phyloP scores from a whole-genome alignment of 2,797 vertebrate genomes.

The Rhadinocentrus ornatus region DNA sequence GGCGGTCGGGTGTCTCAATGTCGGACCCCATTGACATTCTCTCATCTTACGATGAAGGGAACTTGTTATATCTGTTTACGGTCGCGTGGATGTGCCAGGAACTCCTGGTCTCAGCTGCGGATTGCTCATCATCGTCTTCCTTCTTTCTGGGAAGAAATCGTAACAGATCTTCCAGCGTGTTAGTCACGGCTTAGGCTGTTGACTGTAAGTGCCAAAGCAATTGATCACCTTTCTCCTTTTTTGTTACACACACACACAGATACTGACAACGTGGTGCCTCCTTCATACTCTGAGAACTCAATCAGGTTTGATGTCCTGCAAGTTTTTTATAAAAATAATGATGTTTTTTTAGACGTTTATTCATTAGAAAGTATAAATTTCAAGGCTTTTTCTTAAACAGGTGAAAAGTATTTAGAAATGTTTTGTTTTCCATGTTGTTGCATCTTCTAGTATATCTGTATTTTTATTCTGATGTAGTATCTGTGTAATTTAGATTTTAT shows the following conservation, averaged over 20 bases:
- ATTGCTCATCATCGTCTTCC: constrained; percentile 19
- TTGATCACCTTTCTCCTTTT: constrained; percentile 45
- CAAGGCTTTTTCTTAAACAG: background rate
- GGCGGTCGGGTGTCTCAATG: constrained; percentile 77
- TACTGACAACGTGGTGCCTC: background rate
- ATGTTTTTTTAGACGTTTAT: background rate
- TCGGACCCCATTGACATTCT: constrained; percentile 84
- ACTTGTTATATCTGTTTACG: constrained; percentile 71
- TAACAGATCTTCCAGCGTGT: constrained; percentile 62
- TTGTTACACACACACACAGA: background rate
- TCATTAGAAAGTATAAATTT: background rate
- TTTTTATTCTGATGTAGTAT: too few relatives aligned
- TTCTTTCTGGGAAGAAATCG: constrained; percentile 71
- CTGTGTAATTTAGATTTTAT: too few relatives aligned
- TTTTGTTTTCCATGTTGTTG: too few relatives aligned
- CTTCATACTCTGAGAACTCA: constrained; percentile 6
- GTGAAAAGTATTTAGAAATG: background rate
- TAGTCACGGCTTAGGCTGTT: constrained; percentile 29
- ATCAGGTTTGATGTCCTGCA: background rate
- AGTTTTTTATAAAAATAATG: background rate
- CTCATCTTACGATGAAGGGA: constrained; percentile 80
- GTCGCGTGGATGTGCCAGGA: constrained; percentile 76
- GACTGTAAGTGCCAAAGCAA: constrained; percentile 62
- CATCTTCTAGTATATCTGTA: too few relatives aligned
- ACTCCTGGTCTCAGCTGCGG: constrained; percentile 45